Evolutionary conservation across 2,888 invertebrate species (phyloP).

Genomic region (Electrophaes corylata): DNA sequence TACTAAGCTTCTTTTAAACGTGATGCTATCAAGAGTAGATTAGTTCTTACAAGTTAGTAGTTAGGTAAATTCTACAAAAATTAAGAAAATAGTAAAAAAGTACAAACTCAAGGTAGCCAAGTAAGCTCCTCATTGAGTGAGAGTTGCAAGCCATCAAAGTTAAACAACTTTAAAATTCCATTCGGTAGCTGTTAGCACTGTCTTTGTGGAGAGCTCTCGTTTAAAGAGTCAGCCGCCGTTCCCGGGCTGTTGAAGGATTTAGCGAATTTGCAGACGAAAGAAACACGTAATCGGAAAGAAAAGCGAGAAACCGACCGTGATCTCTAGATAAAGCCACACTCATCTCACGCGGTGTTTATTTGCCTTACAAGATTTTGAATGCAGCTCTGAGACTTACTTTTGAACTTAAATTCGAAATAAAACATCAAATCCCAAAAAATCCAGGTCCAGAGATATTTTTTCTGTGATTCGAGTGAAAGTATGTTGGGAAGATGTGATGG

Average conservation of each 20-base stretch:
- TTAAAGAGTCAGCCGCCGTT: conserved; percentile 68
- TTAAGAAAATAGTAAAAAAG: background rate
- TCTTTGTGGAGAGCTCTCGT: conserved; percentile 60
- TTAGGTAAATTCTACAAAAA: background rate
- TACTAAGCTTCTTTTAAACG: too few species aligned
- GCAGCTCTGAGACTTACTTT: conserved; percentile 31
- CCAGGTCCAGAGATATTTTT: too few species aligned
- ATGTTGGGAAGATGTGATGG: too few species aligned
- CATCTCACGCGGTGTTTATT: conserved; percentile 54
- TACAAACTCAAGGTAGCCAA: conserved; percentile 14
- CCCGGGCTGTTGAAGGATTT: conserved; percentile 68
- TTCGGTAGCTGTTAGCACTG: conserved; percentile 57
- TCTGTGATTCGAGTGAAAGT: too few species aligned
- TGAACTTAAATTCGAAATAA: background rate
- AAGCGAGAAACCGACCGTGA: conserved; percentile 53
- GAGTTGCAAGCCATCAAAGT: conserved; percentile 27
- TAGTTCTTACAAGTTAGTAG: too few species aligned
- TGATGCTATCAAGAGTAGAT: too few species aligned
- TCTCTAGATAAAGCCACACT: conserved; percentile 45
- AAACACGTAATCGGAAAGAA: conserved; percentile 53
- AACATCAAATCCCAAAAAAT: background rate
- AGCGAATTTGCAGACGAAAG: conserved; percentile 59
- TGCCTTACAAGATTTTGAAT: conserved; percentile 53
- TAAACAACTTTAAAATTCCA: conserved; percentile 66
- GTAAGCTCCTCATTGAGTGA: conserved; percentile 3